A percentile compares a stretch with the other conserved stretches of the same genome.
These are phyloP conservation scores for Rostratula benghalensis DNA, from an alignment of 2,113 vertebrate genomes.

Conservation along the genomic window DNA sequence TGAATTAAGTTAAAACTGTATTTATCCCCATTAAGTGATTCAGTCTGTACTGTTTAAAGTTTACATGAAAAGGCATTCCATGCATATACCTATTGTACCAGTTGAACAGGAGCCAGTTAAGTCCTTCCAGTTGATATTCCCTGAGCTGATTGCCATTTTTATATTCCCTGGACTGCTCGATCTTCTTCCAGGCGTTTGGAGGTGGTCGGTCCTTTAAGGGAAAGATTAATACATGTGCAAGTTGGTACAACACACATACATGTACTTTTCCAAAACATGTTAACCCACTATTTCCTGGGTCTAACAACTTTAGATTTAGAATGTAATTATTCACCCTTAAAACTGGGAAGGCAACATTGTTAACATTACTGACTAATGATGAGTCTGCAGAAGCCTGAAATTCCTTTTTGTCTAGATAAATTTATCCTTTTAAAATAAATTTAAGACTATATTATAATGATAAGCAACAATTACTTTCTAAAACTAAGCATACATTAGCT, in stretches of 20 bases:
- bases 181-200: conserved; percentile 96
- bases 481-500: not conserved
- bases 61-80: not conserved
- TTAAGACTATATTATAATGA: not conserved
- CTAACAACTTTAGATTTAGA: not conserved
- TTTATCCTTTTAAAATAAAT: not conserved
- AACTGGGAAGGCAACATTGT: not conserved
- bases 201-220: conserved; percentile 89
- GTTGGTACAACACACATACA: not conserved
- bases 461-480: not conserved
- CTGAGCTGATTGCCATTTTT: conserved; percentile 97
- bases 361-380: not conserved
- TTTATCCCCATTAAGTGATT: not conserved
- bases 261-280: not conserved
- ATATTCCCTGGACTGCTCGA: conserved; percentile 93
- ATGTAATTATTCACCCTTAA: not conserved
- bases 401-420: not conserved
- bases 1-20: not conserved
- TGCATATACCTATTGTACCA: conserved; percentile 96
- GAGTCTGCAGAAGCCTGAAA: not conserved
- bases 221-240: not conserved
- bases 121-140: conserved; percentile 98
- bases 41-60: not conserved
- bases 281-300: not conserved
- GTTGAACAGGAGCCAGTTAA: conserved; percentile 99